phyloP scores from a whole-genome alignment of 2,113 vertebrate genomes.

The Ciconia stormi region DNA sequence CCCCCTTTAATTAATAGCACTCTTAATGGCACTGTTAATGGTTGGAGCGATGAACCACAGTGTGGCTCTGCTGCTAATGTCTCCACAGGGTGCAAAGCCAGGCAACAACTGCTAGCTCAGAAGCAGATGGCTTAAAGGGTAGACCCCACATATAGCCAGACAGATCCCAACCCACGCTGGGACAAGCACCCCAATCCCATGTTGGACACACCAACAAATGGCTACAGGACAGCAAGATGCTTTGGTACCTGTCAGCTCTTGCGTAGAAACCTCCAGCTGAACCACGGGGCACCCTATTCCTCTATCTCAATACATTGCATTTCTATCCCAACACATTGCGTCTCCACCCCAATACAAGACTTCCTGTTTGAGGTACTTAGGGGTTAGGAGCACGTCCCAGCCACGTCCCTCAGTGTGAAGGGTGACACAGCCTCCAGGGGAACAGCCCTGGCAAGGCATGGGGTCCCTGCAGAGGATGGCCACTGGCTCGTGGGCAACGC shows the following conservation, averaged over 20 bases:
- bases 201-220: background rate
- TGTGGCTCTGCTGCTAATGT: background rate
- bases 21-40: background rate
- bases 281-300: background rate
- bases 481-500: rapidly evolving
- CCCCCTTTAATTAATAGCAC: background rate
- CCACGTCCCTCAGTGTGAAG: background rate
- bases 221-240: background rate
- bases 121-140: background rate
- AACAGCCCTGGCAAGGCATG: background rate
- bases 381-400: background rate
- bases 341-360: background rate
- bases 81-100: rapidly evolving
- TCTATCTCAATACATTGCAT: background rate
- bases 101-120: rapidly evolving
- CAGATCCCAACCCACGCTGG: background rate
- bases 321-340: background rate
- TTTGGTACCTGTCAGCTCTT: background rate
- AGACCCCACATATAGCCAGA: background rate
- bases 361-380: background rate
- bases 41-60: background rate
- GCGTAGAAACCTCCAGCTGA: background rate
- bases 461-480: rapidly evolving
- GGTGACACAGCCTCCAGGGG: background rate
- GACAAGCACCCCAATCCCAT: background rate